A percentile compares a stretch with the other conserved stretches of the same genome.
Evolutionary conservation across 2,113 vertebrate species (phyloP).

Genomic region (Corydoras maculifer): DNA sequence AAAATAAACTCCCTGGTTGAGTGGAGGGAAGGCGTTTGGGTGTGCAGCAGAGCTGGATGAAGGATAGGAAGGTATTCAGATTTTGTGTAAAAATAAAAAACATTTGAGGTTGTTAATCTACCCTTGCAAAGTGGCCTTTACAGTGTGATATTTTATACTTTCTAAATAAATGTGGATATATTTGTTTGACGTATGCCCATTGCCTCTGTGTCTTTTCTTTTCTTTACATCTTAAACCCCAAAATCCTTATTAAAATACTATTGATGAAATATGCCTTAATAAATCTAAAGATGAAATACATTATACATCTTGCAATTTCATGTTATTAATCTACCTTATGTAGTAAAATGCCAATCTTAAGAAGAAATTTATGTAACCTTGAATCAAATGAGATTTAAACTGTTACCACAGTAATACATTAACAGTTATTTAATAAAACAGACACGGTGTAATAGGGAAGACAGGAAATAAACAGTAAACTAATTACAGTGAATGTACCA

Average conservation of each 20-base stretch:
- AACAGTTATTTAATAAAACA: background rate
- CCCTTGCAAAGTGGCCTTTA: constrained; percentile 76
- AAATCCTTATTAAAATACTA: no score
- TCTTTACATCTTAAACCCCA: background rate
- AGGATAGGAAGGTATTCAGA: constrained; percentile 52
- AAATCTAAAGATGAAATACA: no score
- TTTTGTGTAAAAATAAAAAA: constrained; percentile 59
- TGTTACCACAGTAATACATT: no score
- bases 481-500: background rate
- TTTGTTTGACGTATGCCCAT: constrained; percentile 63
- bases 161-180: constrained; percentile 77
- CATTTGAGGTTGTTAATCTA: constrained; percentile 63
- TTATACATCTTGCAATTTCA: no score
- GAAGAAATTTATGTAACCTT: no score
- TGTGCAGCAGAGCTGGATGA: constrained; percentile 61
- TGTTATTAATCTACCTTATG: no score
- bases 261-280: no score
- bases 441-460: background rate
- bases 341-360: no score
- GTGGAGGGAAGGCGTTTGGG: constrained; percentile 57
- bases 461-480: background rate
- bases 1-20: constrained; percentile 64
- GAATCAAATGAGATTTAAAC: no score
- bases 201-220: constrained; percentile 34
- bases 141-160: constrained; percentile 79